Base-by-base conservation (phyloP, 2,797 vertebrate species). In the Channallabes apus region DNA sequence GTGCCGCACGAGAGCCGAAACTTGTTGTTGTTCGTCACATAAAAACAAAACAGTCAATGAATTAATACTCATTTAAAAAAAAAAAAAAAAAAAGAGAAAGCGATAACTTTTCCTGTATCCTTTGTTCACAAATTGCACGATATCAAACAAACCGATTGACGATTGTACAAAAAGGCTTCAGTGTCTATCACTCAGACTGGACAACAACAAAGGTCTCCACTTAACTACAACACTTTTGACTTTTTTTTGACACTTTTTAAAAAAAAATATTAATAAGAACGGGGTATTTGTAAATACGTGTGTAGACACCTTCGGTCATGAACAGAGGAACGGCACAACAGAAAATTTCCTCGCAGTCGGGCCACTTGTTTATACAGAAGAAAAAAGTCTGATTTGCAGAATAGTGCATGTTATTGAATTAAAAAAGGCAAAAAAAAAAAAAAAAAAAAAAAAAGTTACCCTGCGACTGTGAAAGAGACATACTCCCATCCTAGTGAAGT, bases 61-160 rank as follows among this genome's bases (percentile, higher is more conserved):
- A 86, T 61, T 85, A 87, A 84, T 89, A 89, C 85, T 89, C 76
- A 35, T 82, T 89, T 38, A 87, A 85, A 86, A 89, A 77, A 29
- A 18, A 56, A 32, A 58, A 17, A 3, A 8, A 27, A 22, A 9
- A 20, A 11, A 9, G 29, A 29, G 3, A 0, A 17, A 54, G 17
- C 29, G 6, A 0, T 27, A 46, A 51, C 7, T 65, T 78, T 83
- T 77, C 86, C 81, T 68, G 35, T 86, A 85, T 80, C 38, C 38
- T 46, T 62, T 51, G 1, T 78, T 89, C 85, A 86, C 87, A 89
- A 86, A 90, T 88, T 87, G 85, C 85, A 87, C 88, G 64, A 89
- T 89, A 90, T 87, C 83, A 83, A 88, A 85, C 82, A 64, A 87
- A 87, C 72, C 14, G 73, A 88, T 86, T 8, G 59, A 67, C 27